Evolutionary conservation across 2,113 vertebrate genomes (phyloP).

Genomic region (Steatornis caripensis): DNA sequence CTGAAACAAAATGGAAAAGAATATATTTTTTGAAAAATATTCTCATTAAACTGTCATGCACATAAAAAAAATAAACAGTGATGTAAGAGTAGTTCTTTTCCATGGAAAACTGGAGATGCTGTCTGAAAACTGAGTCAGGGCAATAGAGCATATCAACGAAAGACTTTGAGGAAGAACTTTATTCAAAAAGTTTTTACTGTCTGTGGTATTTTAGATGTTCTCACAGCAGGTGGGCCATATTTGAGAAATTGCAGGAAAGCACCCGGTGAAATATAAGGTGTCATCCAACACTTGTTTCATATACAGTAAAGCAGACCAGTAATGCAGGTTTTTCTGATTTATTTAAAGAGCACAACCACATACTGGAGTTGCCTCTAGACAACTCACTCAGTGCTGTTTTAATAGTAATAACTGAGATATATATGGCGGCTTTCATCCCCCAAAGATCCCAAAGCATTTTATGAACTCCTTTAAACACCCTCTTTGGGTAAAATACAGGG

Average conservation of each 20-base stretch:
- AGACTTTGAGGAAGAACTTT: conserved; percentile 1
- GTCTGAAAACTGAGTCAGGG: neutral
- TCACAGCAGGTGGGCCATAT: conserved; percentile 21
- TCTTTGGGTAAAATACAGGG: neutral
- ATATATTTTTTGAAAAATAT: neutral
- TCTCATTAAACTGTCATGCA: neutral
- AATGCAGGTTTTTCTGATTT: conserved; percentile 39
- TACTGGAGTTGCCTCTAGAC: neutral
- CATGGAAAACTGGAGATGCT: neutral
- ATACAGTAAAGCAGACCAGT: conserved; percentile 5
- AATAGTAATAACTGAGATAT: conserved; percentile 29
- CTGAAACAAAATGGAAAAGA: neutral
- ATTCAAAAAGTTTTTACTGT: conserved; percentile 13
- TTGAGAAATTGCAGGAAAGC: conserved; percentile 29
- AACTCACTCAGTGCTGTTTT: conserved; percentile 14
- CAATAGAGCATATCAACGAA: neutral
- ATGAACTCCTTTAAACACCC: neutral
- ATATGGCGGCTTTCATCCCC: neutral
- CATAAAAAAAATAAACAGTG: neutral
- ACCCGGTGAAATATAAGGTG: conserved; percentile 38
- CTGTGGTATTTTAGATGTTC: conserved; percentile 39
- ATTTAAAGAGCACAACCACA: neutral
- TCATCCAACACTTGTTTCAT: conserved; percentile 15
- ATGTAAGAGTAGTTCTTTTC: neutral
- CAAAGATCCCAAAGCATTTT: conserved; percentile 22